phyloP scores from a whole-genome alignment of 2,888 invertebrate species.

The Amiota mariae region DNA sequence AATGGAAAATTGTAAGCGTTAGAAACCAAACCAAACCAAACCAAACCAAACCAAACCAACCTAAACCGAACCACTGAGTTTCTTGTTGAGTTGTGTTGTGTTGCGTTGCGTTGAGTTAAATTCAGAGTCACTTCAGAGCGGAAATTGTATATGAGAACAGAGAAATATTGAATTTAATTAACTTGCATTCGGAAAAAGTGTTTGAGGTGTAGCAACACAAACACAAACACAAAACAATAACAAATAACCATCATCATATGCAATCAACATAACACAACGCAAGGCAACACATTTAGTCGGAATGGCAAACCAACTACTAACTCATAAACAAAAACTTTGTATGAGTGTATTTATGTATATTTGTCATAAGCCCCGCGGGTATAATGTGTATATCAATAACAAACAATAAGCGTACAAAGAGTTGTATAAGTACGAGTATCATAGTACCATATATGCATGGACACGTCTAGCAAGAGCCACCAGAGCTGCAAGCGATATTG shows the following conservation, averaged over 20 bases:
- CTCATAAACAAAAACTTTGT: slow-evolving; percentile 18
- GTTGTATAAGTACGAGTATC: slow-evolving; percentile 28
- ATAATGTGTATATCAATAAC: slow-evolving; percentile 5
- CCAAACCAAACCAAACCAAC: no score
- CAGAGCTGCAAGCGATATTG: no score
- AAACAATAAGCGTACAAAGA: background rate
- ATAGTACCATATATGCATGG: no score
- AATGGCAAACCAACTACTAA: slow-evolving; percentile 1
- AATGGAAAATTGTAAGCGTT: slow-evolving; percentile 6
- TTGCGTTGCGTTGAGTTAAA: no score
- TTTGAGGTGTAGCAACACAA: background rate
- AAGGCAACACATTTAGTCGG: background rate
- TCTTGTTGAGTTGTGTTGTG: no score
- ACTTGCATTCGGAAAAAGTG: slow-evolving; percentile 19
- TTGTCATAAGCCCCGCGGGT: slow-evolving; percentile 9
- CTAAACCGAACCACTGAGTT: no score
- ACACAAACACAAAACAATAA: background rate
- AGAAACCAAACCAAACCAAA: no score
- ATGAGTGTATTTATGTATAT: no score
- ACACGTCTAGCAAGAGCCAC: background rate
- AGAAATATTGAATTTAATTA: slow-evolving; percentile 45
- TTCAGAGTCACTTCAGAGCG: background rate
- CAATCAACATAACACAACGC: background rate
- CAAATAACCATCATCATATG: background rate
- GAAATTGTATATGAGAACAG: slow-evolving; percentile 12